phyloP scores from a whole-genome alignment of 2,888 invertebrate species.

The Drosophila recens region DNA sequence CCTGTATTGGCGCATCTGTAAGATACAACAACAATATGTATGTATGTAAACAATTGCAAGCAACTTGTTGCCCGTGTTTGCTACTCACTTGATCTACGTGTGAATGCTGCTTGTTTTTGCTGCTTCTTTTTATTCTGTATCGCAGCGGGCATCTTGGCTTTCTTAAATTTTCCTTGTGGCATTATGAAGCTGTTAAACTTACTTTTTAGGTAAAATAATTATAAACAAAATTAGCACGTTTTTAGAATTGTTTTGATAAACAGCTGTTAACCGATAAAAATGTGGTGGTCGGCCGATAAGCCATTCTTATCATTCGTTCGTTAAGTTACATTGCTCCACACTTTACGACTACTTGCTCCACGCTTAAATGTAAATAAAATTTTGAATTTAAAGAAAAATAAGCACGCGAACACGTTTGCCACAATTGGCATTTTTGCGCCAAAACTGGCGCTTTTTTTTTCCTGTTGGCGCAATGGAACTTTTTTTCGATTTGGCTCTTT shows the following conservation, averaged over 20 bases:
- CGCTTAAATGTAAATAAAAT: too few relatives aligned
- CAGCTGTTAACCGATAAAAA: constrained; percentile 35
- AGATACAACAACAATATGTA: constrained; percentile 76
- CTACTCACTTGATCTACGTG: constrained; percentile 87
- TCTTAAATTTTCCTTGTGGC: constrained; percentile 89
- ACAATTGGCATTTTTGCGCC: too few relatives aligned
- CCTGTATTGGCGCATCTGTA: constrained; percentile 88
- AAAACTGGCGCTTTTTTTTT: too few relatives aligned
- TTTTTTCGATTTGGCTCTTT: too few relatives aligned
- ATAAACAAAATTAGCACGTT: constrained; percentile 36
- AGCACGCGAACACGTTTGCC: too few relatives aligned
- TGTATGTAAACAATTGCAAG: constrained; percentile 1
- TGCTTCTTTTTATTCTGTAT: constrained; percentile 86
- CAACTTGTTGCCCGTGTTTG: constrained; percentile 30
- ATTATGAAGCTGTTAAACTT: constrained; percentile 78
- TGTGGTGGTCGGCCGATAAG: constrained; percentile 33
- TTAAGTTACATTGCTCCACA: constrained; percentile 2
- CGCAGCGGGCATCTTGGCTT: constrained; percentile 86
- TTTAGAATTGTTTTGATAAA: constrained; percentile 21
- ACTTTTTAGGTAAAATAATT: background rate
- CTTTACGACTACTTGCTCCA: background rate
- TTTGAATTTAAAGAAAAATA: too few relatives aligned
- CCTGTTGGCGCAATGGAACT: too few relatives aligned
- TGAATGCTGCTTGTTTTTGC: constrained; percentile 85
- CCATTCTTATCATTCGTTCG: background rate